Percentiles rank a stretch among this genome's conserved stretches.
Conservation (phyloP, 2,888 invertebrate genomes). For the Cylindroiulus punctatus region DNA sequence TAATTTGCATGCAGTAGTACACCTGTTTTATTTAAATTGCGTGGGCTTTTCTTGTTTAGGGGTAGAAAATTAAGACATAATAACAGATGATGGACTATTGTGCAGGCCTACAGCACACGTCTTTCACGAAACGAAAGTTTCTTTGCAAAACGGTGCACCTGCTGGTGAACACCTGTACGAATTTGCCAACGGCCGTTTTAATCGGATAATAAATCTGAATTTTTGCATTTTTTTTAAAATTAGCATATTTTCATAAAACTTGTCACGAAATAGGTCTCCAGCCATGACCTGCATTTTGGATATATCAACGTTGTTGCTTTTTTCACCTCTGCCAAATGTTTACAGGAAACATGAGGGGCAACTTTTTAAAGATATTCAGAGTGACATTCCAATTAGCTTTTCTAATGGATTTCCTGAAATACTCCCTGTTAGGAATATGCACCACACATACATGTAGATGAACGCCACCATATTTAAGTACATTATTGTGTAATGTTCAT, state of each 20-base stretch:
- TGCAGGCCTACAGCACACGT: slow-evolving; percentile 5
- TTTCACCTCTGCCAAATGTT: not conserved
- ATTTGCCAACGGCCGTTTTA: not conserved
- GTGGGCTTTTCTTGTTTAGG: slow-evolving; percentile 13
- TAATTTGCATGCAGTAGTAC: slow-evolving; percentile 30
- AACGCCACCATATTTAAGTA: not conserved
- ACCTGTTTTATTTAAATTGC: slow-evolving; percentile 27
- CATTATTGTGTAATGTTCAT: not conserved
- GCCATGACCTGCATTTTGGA: slow-evolving; percentile 41
- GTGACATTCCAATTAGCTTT: slow-evolving; percentile 19
- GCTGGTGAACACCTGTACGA: slow-evolving; percentile 14
- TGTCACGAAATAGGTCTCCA: slow-evolving; percentile 30
- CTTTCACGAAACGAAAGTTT: slow-evolving; percentile 12
- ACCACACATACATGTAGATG: not conserved
- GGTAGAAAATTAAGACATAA: slow-evolving; percentile 22
- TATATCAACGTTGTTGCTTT: not conserved
- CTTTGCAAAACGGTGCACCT: slow-evolving; percentile 15
- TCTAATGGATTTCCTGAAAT: not conserved
- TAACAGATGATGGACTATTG: slow-evolving; percentile 43
- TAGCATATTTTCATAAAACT: slow-evolving; percentile 26
- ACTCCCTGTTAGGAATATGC: not conserved
- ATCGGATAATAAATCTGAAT: slow-evolving; percentile 33
- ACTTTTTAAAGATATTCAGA: slow-evolving; percentile 3
- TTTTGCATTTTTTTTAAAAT: slow-evolving; percentile 6
- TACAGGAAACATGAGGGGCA: not conserved